These are phyloP conservation scores for Sebastes iracundus DNA, from an alignment of 2,797 vertebrate genomes.

Conservation along the genomic window DNA sequence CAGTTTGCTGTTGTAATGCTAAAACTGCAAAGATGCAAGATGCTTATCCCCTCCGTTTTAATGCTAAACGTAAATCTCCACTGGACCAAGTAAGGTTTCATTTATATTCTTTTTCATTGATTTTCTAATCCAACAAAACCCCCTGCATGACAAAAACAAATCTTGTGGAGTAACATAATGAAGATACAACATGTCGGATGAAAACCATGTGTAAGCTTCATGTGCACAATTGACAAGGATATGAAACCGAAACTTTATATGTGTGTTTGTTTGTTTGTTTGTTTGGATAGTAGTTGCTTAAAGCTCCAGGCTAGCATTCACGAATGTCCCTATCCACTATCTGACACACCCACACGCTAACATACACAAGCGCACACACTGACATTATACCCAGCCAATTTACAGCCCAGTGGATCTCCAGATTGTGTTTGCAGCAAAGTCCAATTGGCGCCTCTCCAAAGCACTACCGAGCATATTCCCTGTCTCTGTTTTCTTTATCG, in stretches of 20 bases:
- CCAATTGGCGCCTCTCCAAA: conserved; percentile 74
- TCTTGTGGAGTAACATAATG: not conserved
- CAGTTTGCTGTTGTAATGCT: not conserved
- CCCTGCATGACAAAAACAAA: not conserved
- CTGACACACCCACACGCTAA: conserved; percentile 40
- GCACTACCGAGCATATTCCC: conserved; percentile 71
- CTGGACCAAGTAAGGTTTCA: not conserved
- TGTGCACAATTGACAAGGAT: not conserved
- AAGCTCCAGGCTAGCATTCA: conserved; percentile 44
- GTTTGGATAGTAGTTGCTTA: conserved; percentile 16
- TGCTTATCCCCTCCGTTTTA: not conserved
- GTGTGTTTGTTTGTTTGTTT: conserved; percentile 34
- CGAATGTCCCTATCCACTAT: conserved; percentile 36
- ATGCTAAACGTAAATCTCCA: not conserved
- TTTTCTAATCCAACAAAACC: not conserved
- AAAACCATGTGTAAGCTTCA: not conserved
- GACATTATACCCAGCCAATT: conserved; percentile 70
- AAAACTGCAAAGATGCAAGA: not conserved
- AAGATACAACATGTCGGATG: not conserved
- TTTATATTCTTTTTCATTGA: not conserved
- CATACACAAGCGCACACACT: conserved; percentile 34
- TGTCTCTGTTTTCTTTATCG: conserved; percentile 71
- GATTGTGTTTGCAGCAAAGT: conserved; percentile 77
- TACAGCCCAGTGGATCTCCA: conserved; percentile 68
- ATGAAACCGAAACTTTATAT: not conserved